Percentiles rank a stretch among this genome's conserved stretches.
phyloP scores from a whole-genome alignment of 1,140 invertebrate species.

The Tetramorium simillimum region DNA sequence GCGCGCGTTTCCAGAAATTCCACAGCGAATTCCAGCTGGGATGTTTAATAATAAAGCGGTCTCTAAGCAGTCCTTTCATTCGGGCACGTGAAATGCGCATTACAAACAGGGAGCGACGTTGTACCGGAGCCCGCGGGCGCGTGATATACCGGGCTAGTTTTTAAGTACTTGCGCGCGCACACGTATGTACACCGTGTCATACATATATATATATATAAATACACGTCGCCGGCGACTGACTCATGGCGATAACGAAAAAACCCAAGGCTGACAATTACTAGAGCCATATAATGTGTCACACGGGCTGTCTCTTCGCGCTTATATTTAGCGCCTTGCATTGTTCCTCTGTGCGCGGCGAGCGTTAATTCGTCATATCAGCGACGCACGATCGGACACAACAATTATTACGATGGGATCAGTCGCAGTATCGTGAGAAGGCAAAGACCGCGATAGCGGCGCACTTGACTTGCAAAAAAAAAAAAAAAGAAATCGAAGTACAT shows the following conservation, averaged over 20 bases:
- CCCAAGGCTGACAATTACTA: conserved; percentile 9
- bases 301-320: neutral
- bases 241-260: conserved; percentile 41
- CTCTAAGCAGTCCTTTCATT: neutral
- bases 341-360: neutral
- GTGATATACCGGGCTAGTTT: neutral
- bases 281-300: neutral
- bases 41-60: neutral
- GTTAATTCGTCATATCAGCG: neutral
- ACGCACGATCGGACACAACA: neutral
- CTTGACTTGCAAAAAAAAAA: no score
- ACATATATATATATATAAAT: no score
- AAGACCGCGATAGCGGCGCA: neutral
- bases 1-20: neutral
- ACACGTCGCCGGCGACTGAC: neutral
- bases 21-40: neutral
- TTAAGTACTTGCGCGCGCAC: neutral
- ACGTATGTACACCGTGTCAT: neutral
- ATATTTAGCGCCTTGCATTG: neutral
- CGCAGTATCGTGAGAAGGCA: neutral
- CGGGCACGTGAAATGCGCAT: neutral
- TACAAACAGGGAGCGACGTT: neutral
- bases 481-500: no score
- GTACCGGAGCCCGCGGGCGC: neutral
- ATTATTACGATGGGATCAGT: neutral